phyloP scores from a whole-genome alignment of 2,888 invertebrate species.

The Heliconius cydno region DNA sequence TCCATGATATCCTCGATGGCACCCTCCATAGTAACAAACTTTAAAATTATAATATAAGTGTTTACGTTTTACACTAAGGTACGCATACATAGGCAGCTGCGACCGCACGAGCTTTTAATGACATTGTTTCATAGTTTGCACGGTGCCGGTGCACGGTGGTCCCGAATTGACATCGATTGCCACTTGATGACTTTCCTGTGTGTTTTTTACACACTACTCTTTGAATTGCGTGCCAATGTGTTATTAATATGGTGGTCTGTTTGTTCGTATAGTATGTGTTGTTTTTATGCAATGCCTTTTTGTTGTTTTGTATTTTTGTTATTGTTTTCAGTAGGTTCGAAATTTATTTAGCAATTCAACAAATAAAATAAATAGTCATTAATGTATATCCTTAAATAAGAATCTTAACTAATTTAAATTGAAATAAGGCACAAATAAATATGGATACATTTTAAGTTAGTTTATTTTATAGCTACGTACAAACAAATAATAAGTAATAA shows the following conservation, averaged over 20 bases:
- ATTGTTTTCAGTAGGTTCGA: neutral
- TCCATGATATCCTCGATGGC: slow-evolving; percentile 61
- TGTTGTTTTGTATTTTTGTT: neutral
- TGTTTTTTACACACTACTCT: slow-evolving; percentile 38
- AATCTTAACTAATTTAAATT: no score
- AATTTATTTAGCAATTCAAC: no score
- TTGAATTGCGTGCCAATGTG: slow-evolving; percentile 34
- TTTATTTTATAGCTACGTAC: no score
- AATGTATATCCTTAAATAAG: no score
- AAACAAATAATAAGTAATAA: no score
- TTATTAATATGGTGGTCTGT: slow-evolving; percentile 11
- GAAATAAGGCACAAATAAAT: no score
- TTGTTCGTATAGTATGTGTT: neutral
- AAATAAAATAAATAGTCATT: no score
- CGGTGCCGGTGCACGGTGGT: slow-evolving; percentile 68
- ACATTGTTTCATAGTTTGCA: slow-evolving; percentile 61
- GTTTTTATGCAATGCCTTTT: neutral
- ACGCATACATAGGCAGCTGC: slow-evolving; percentile 66
- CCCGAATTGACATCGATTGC: slow-evolving; percentile 70
- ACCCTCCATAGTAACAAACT: slow-evolving; percentile 48
- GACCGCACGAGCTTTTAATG: slow-evolving; percentile 74
- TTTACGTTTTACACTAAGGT: slow-evolving; percentile 40
- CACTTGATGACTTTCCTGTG: slow-evolving; percentile 69
- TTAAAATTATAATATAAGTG: slow-evolving; percentile 27
- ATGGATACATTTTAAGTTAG: no score